Base-by-base conservation (phyloP, 1,140 invertebrate genomes). In the Solenopsis invicta region DNA sequence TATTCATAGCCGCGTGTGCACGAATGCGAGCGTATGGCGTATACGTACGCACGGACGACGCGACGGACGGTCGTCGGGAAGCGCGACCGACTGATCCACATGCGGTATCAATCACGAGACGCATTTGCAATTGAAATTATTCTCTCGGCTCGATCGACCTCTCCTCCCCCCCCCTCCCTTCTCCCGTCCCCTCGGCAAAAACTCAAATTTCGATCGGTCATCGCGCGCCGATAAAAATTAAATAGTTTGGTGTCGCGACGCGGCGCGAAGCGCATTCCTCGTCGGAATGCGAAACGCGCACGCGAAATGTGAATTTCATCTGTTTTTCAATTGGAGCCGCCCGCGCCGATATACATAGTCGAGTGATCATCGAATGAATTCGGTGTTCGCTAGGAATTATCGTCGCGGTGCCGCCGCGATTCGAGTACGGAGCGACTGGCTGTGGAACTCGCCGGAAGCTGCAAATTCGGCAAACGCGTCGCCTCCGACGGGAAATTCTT, bases 101-200 rank as follows among this genome's bases (percentile, higher is more conserved):
- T 74, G 80, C 80, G 56, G 69, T 74, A 84, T 84, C 80, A 84
- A 84, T 84, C 80, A 74, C 80, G 80, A 21, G 45, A 13, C 69
- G 45, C 69, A 84, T 84, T 84, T 84, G 80, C 80, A 84, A 84
- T 84, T 74, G 80, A 84, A 84, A 84, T 84, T 61, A 74, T 50
- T 84, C 80, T 24, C 77, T 61, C 48, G 50, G 64, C 67, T 37
- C 80, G 54, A 74, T 52, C 69, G 54, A 9, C 16, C n/a, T 21
- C n/a, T 41, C 18, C 34, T 3, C 12, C 10, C 18, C 24, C 56
- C 69, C n/a, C n/a, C n/a, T n/a, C n/a, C n/a, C n/a, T n/a, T n/a
- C n/a, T n/a, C n/a, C n/a, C n/a, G n/a, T n/a, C n/a, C n/a, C n/a
- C n/a, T n/a, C n/a, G n/a, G 54, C 45, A 75, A 84, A 72, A 84